Percentiles rank a stretch among this genome's conserved stretches.
Conservation (phyloP, 2,888 invertebrate genomes). For the Stegophylla sp. region DNA sequence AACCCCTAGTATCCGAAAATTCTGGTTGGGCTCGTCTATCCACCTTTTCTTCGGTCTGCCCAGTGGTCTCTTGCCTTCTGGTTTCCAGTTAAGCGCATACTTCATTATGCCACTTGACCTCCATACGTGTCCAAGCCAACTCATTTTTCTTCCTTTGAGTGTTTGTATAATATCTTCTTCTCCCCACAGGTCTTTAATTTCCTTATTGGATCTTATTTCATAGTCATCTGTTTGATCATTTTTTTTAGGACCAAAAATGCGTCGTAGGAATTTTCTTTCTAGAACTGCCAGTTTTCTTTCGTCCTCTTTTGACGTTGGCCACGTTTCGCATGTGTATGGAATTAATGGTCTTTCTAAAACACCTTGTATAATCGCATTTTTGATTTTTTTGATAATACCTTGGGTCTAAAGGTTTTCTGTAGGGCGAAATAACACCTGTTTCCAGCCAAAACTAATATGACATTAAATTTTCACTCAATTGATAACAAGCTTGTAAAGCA, state of each 20-base stretch:
- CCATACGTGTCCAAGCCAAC: slow-evolving; percentile 16
- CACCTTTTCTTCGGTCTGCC: not conserved
- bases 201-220: too few species aligned
- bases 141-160: not conserved
- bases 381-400: not conserved
- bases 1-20: too few species aligned
- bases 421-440: not conserved
- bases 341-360: not conserved
- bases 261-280: not conserved
- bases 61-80: not conserved
- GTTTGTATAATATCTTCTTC: not conserved
- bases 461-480: too few species aligned
- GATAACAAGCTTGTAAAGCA: too few species aligned
- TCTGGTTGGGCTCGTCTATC: not conserved
- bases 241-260: not conserved
- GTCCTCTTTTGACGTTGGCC: not conserved
- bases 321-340: not conserved
- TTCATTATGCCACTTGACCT: slow-evolving; percentile 4
- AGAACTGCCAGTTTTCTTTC: not conserved
- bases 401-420: not conserved
- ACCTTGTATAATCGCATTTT: not conserved
- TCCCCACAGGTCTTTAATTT: not conserved
- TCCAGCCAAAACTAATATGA: too few species aligned
- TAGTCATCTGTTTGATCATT: not conserved
- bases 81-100: slow-evolving; percentile 1